Base-by-base conservation (phyloP, 2,888 invertebrate species). In the Aphodius sticticus region DNA sequence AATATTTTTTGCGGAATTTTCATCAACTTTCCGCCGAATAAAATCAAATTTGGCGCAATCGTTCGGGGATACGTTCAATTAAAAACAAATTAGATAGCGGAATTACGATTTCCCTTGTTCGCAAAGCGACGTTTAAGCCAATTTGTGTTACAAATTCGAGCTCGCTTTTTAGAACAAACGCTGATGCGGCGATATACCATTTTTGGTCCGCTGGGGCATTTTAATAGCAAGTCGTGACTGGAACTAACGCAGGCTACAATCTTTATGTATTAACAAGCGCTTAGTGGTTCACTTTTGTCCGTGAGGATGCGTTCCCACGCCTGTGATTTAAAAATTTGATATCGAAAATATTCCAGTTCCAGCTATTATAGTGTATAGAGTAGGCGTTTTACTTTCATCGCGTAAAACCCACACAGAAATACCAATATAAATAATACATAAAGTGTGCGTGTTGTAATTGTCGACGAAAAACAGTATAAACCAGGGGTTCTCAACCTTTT, bases 211-310 rank as follows among this genome's bases (percentile, higher is more conserved):
- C 1, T 5, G 53, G 53, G 53, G 53, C 53, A 53, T 53, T 53
- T 53, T 53, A 53, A 53, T 53, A 53, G 53, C 53, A 12, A 53
- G 53, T 53, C 53, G 53, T 53, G 53, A 53, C 53, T 53, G 53
- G 53, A 53, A 53, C 53, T 53, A 53, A 53, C 53, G 53, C 53
- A 53, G 53, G 53, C 53, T 53, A 53, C 53, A 53, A 53, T 53
- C 53, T 53, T 53, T 53, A 53, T 53, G 53, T 53, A 53, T 53
- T 53, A 53, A 53, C 53, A 53, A 53, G 53, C 53, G 53, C 53
- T 53, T 53, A 53, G 53, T 53, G 53, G 53, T 53, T 53, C 53
- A 53, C 53, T 53, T 53, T 53, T 53, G 53, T 53, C 53, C 53
- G 9, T 1, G 53, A 53, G 53, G 53, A 53, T 53, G 53, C 53